A percentile compares a stretch with the other conserved stretches of the same genome.
These are phyloP conservation scores for Halichoeres trimaculatus DNA, from an alignment of 2,113 vertebrate genomes.

Conservation along the genomic window DNA sequence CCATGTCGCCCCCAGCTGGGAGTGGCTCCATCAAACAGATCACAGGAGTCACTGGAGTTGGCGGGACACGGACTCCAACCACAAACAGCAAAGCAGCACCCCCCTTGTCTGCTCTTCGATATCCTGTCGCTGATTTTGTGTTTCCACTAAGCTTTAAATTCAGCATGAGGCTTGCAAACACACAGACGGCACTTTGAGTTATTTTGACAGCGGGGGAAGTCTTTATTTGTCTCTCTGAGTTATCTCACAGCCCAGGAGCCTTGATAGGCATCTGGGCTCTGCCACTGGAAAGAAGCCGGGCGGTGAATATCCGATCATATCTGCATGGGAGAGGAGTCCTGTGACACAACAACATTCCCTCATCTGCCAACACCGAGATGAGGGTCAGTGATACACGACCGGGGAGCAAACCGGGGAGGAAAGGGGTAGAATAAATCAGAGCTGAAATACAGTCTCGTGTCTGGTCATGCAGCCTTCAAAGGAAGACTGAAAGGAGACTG, in stretches of 20 bases:
- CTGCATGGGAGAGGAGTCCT: conserved; percentile 36
- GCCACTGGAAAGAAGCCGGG: conserved; percentile 21
- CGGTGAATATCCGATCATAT: conserved; percentile 48
- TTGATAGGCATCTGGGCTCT: conserved; percentile 42
- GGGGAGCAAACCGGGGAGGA: neutral
- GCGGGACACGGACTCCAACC: too few species aligned
- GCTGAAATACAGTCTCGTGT: neutral
- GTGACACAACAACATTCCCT: conserved; percentile 43
- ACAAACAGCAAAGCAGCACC: neutral
- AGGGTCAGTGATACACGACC: neutral
- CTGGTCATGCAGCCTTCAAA: neutral
- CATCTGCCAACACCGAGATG: conserved; percentile 10
- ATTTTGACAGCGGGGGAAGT: conserved; percentile 38
- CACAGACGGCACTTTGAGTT: neutral
- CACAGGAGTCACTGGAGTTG: neutral
- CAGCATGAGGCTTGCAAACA: conserved; percentile 3
- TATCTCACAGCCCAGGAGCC: neutral
- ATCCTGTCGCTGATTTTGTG: neutral
- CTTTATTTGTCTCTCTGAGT: conserved; percentile 31
- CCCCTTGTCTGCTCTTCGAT: neutral
- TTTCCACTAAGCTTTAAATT: neutral
- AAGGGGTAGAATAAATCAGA: neutral
- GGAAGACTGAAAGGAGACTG: neutral
- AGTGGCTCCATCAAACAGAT: neutral
- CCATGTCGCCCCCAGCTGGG: conserved; percentile 8